Evolutionary conservation across 2,797 vertebrate species (phyloP), one percentile per base, ranked within the genome.

Genomic region (Characodon lateralis): DNA sequence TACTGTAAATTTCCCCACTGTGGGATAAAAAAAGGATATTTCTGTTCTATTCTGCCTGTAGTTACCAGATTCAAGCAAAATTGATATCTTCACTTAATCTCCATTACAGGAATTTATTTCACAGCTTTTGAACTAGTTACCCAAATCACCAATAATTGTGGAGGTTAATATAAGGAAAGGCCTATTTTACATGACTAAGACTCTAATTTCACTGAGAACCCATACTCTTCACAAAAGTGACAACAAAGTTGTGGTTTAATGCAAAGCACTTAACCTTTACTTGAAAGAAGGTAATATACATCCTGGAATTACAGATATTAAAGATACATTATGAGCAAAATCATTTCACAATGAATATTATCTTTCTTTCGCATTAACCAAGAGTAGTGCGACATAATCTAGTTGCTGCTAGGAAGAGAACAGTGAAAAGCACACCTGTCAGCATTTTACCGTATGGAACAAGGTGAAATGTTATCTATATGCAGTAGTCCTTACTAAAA

Each of bases 221-320:
- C 63, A 83, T 5, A 72, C 26, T 50, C 35, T 53, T 50, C n/a
- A 79, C 53, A 79, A 83, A 89, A 74, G 2, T 83, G 55, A 85
- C 76, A 51, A 68, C 28, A 41, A 35, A 41, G 46, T 75, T 91
- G 80, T 78, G 66, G 76, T 92, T 92, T 95, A 96, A 96, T 96
- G 95, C 95, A 96, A 96, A 96, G 95, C 95, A 96, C 92, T 94
- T 94, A 93, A 94, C 89, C 92, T 96, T 96, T 96, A 96, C 94
- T 96, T 93, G 92, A 96, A 96, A 96, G 94, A 96, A 96, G 95
- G 91, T 95, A 95, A 96, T 96, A 95, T 96, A 96, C 95, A 96
- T 95, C 95, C 94, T 95, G 94, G 93, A 95, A 95, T 95, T 93
- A 96, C 95, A 96, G 94, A 95, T 94, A 96, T 95, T 95, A 95